phyloP scores from a whole-genome alignment of 2,113 vertebrate genomes.

The Sinocyclocheilus maitianheensis region DNA sequence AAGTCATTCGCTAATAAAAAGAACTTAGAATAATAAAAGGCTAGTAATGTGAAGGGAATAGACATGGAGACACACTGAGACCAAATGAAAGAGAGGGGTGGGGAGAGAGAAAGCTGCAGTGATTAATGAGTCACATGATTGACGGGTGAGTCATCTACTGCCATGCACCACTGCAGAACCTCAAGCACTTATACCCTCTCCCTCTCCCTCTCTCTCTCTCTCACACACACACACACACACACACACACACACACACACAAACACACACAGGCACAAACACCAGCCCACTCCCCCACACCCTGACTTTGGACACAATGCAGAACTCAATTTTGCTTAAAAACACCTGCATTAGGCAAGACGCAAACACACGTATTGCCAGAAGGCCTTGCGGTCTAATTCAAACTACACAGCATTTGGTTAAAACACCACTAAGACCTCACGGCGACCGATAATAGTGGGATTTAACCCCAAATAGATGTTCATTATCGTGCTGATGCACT shows the following conservation, averaged over 20 bases:
- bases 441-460: not conserved
- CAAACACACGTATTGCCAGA: not conserved
- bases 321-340: conserved; percentile 28
- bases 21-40: conserved; percentile 46
- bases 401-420: not conserved
- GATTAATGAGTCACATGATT: conserved; percentile 85
- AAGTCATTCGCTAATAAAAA: conserved; percentile 46
- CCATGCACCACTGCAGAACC: conserved; percentile 75
- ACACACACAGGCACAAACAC: conserved; percentile 35
- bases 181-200: conserved; percentile 47
- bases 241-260: no score
- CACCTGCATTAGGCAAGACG: conserved; percentile 21
- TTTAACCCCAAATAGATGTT: conserved; percentile 33
- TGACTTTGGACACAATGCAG: conserved; percentile 41
- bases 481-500: conserved; percentile 38
- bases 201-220: not conserved
- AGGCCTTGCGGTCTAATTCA: conserved; percentile 37
- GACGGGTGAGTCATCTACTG: conserved; percentile 81
- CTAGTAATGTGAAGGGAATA: conserved; percentile 56
- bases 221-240: no score
- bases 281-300: conserved; percentile 39
- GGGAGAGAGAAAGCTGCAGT: conserved; percentile 71
- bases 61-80: conserved; percentile 54
- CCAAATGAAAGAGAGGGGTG: conserved; percentile 45
- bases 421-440: conserved; percentile 24